Conservation (phyloP, 2,113 vertebrate species). For the Sinocyclocheilus anophthalmus region DNA sequence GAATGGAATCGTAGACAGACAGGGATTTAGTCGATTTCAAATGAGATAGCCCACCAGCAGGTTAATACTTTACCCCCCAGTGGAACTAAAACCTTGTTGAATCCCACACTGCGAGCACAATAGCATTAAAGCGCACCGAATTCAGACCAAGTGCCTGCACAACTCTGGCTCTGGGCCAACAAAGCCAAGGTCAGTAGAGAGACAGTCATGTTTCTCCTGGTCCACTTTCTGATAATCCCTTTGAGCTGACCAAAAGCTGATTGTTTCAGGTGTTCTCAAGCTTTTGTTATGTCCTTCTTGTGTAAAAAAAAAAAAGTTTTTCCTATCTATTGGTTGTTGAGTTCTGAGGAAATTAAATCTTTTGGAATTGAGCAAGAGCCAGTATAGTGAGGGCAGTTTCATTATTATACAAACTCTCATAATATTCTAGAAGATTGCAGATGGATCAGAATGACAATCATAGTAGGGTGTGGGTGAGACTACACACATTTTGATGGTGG, state of each 20-base stretch:
- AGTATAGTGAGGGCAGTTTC: no score
- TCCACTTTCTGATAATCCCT: slow-evolving; percentile 48
- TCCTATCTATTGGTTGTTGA: background rate
- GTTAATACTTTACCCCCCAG: slow-evolving; percentile 56
- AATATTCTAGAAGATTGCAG: background rate
- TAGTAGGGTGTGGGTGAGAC: no score
- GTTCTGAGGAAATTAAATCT: slow-evolving; percentile 11
- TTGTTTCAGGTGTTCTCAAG: slow-evolving; percentile 41
- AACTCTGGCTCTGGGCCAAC: slow-evolving; percentile 45
- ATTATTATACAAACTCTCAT: no score
- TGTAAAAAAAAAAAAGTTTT: background rate
- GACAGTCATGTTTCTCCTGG: slow-evolving; percentile 34
- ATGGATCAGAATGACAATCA: no score
- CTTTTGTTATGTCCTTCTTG: slow-evolving; percentile 18
- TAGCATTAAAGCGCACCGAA: slow-evolving; percentile 47
- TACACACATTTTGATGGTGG: no score
- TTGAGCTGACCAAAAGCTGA: slow-evolving; percentile 40
- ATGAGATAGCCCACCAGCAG: slow-evolving; percentile 60
- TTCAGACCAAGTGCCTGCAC: slow-evolving; percentile 48
- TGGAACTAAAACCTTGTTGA: slow-evolving; percentile 56
- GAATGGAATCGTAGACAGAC: slow-evolving; percentile 58
- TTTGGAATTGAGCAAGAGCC: background rate
- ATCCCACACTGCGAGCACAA: slow-evolving; percentile 54
- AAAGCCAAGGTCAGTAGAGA: slow-evolving; percentile 56
- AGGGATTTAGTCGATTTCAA: slow-evolving; percentile 64